Evolutionary conservation across 2,797 vertebrate species (phyloP).

Genomic region (Coregonus suidteri): DNA sequence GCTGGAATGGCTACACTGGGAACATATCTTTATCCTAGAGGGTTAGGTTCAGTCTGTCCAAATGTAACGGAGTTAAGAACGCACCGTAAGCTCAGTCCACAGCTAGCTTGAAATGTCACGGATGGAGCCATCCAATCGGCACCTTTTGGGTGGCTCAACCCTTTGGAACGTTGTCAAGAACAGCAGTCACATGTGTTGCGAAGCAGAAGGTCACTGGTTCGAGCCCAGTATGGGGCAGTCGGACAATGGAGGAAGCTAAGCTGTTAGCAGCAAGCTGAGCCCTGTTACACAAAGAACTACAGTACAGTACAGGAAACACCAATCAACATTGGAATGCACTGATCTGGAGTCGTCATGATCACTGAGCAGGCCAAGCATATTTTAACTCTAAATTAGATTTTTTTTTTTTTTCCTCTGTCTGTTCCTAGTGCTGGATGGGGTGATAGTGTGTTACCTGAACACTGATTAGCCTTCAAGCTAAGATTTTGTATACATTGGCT

Average conservation of each 20-base stretch:
- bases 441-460: slow-evolving; percentile 4
- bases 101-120: no score
- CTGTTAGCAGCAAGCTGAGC: no score
- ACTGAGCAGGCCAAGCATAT: slow-evolving; percentile 22
- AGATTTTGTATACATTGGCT: slow-evolving; percentile 32
- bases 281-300: no score
- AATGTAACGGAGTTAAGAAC: no score
- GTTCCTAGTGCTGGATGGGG: slow-evolving; percentile 37
- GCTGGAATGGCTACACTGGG: not conserved
- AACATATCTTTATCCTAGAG: not conserved
- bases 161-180: no score
- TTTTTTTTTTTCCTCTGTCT: slow-evolving; percentile 42
- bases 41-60: slow-evolving; percentile 8
- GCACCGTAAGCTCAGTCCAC: no score
- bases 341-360: slow-evolving; percentile 50
- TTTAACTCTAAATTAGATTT: slow-evolving; percentile 47
- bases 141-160: no score
- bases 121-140: no score
- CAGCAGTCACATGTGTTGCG: no score
- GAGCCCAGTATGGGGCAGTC: no score
- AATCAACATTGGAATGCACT: slow-evolving; percentile 63
- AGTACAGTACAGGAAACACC: slow-evolving; percentile 37
- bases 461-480: slow-evolving; percentile 43
- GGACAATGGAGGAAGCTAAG: no score
- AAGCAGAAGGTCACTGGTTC: no score